Base-by-base conservation (phyloP, 2,797 vertebrate species). In the Anomalospiza imberbis region DNA sequence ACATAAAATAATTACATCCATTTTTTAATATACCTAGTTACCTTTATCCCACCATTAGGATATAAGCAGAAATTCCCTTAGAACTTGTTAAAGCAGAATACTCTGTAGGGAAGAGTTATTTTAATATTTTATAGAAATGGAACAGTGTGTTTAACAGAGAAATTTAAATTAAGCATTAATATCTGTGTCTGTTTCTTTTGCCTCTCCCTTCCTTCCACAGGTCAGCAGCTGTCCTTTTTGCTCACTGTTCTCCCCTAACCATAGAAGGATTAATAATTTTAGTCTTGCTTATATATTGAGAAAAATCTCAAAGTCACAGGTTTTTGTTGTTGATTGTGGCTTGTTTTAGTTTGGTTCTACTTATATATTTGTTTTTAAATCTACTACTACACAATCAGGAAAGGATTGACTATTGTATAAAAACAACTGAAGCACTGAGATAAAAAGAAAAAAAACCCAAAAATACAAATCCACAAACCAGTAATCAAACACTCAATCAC, bases 181-280 rank as follows among this genome's bases (percentile, higher is more conserved):
- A 72, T 40, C 17, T 70, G 32, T 45, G n/a, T n/a, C n/a, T n/a
- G n/a, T n/a, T 85, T 61, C 36, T 88, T 88, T 60, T 77, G 36
- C 34, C 25, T 73, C 17, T 62, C 78, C 21, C 34, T 65, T 57
- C 34, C 48, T 67, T 68, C 45, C 51, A 89, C 28, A 85, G 42
- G n/a, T 57, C 44, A 78, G 50, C 14, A 91, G 48, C 54, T 81
- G 50, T 51, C 12, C n/a, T 60, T 51, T 51, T 28, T 68, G 45
- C 4, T 15, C 47, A 12, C 28, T 4, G 2, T 2, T 19, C 22
- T 2, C 8, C 7, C 8, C 29, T 9, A 68, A 1, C 17, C 24
- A 83, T 0, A 66, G n/a, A 81, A 1, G 1, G 28, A 70, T 80
- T 83, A 26, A 58, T 80, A 57, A 55, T 54, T n/a, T 73, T 54